Evolutionary conservation across 2,113 vertebrate genomes (phyloP).

Genomic region (Otis tarda): DNA sequence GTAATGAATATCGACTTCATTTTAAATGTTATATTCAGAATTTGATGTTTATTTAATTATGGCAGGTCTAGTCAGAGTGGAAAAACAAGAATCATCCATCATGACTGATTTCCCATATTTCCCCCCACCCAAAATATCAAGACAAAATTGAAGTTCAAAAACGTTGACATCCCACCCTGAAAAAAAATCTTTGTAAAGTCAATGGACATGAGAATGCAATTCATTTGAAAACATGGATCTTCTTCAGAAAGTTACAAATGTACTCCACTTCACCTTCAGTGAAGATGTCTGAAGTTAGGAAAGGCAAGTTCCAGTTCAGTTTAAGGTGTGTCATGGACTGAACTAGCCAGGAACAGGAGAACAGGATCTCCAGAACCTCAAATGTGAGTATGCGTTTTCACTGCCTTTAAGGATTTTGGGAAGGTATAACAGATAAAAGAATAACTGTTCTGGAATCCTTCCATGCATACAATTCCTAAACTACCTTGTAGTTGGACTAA

Average conservation of each 20-base stretch:
- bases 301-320: background rate
- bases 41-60: background rate
- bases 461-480: background rate
- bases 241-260: background rate
- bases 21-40: background rate
- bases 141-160: background rate
- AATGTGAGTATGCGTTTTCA: background rate
- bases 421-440: background rate
- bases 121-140: background rate
- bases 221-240: background rate
- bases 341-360: background rate
- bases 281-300: background rate
- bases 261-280: background rate
- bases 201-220: background rate
- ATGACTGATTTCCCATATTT: background rate
- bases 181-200: background rate
- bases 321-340: background rate
- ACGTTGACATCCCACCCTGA: background rate
- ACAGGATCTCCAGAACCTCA: fast-evolving
- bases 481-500: background rate
- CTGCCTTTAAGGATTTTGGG: background rate
- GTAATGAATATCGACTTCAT: background rate
- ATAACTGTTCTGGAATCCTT: background rate
- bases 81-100: background rate
- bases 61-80: background rate